Evolutionary conservation across 2,113 vertebrate genomes (phyloP).

Genomic region (Cyprinodon brontotheroides): DNA sequence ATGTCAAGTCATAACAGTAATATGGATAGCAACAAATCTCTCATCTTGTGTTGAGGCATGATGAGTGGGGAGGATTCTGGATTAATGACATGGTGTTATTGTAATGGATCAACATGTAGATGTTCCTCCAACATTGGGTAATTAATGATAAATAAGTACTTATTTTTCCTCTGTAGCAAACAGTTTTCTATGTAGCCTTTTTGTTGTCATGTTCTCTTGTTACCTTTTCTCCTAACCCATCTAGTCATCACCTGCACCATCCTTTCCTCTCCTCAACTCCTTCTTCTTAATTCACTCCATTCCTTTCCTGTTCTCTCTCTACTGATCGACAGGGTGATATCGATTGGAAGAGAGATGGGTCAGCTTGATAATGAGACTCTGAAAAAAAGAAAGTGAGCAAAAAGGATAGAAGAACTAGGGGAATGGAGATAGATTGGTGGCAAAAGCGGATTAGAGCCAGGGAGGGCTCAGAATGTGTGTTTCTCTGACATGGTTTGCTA

Average conservation of each 20-base stretch:
- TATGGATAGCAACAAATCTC: conserved; percentile 57
- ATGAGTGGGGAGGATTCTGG: background rate
- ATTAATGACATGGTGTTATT: conserved; percentile 3
- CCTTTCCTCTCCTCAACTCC: conserved; percentile 4
- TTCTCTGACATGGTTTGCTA: conserved; percentile 61
- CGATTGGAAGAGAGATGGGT: conserved; percentile 64
- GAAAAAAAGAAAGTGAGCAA: conserved; percentile 36
- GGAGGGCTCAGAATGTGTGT: conserved; percentile 40
- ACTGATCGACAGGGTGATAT: conserved; percentile 67
- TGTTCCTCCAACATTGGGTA: background rate
- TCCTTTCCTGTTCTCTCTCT: conserved; percentile 12
- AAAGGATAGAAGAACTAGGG: conserved; percentile 19
- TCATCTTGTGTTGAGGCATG: conserved; percentile 23
- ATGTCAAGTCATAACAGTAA: conserved; percentile 45
- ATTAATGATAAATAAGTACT: background rate
- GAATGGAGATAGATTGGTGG: conserved; percentile 48
- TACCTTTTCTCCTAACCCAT: background rate
- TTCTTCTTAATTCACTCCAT: background rate
- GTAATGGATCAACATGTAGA: background rate
- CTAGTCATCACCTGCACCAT: background rate
- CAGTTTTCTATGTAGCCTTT: background rate
- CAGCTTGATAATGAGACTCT: conserved; percentile 66
- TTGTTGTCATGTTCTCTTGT: background rate
- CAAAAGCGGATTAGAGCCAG: conserved; percentile 62
- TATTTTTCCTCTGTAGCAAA: background rate